Evolutionary conservation across 2,113 vertebrate species (phyloP), one percentile per base, ranked within the genome.

Genomic region (Aegithalos caudatus): DNA sequence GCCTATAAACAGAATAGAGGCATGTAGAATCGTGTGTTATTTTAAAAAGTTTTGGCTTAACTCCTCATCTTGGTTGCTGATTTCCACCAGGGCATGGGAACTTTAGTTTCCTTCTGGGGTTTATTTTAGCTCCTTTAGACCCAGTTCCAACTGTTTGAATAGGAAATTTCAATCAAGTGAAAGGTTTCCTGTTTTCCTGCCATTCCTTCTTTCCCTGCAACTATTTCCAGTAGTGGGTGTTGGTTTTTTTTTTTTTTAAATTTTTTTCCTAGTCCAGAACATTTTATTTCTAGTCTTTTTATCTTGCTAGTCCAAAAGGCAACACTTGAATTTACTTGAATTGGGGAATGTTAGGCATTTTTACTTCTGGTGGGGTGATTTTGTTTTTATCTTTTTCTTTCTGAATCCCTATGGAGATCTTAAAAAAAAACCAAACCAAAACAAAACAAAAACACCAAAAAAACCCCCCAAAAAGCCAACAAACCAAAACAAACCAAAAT

Each of bases 41-140:
- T 58, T 24, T 33, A 71, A 66, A 66, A 66, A 48, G n/a, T 45
- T 21, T 42, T 91, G 71, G 13, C 66, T 88, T 33, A 53, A 72
- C 50, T 86, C 19, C 17, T 57, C 23, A 61, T 61, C 33, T 15
- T 61, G 29, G 29, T 58, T 80, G 23, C 67, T 47, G 62, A 66
- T 73, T 90, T 88, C 29, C 35, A 73, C 19, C 1, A 2, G 35
- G 45, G 35, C 51, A 58, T n/a, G 42, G 58, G 58, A 96, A 90
- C 53, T 92, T 69, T 33, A 11, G 22, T 94, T 83, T 96, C 67
- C 33, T 83, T 77, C 33, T 77, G 29, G 27, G 8, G 38, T 51
- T 90, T 94, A 92, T 93, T 96, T 95, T 92, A 95, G 71, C 53
- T 88, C 29, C 42, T 53, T 90, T 80, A 54, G 62, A 72, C 42